Conservation (phyloP, 2,113 vertebrate species). For the Pantherophis guttatus region DNA sequence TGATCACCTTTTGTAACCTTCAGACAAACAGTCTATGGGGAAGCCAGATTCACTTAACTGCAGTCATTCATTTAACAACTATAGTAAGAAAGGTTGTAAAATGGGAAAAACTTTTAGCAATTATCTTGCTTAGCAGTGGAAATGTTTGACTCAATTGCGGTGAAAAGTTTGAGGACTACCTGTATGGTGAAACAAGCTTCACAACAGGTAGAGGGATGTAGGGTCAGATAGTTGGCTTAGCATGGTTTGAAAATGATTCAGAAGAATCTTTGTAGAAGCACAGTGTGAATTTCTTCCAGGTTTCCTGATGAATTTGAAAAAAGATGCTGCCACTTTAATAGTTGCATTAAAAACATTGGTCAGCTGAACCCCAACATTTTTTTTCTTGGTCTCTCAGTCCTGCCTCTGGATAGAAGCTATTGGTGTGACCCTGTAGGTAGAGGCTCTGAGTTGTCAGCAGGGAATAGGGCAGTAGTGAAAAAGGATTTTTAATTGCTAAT, state of each 20-base stretch:
- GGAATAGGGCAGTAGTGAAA: background rate
- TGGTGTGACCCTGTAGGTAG: background rate
- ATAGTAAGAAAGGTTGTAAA: background rate
- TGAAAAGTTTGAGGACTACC: background rate
- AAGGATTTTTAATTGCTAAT: background rate
- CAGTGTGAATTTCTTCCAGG: background rate
- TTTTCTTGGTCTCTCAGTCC: background rate
- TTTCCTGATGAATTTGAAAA: background rate
- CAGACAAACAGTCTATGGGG: background rate
- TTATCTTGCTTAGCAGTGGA: background rate
- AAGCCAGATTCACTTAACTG: background rate
- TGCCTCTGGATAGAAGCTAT: background rate
- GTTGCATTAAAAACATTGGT: background rate
- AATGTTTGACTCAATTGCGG: background rate
- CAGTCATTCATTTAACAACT: background rate
- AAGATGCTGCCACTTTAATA: background rate
- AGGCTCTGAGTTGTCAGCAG: background rate
- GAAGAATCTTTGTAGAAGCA: background rate
- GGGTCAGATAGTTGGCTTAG: background rate
- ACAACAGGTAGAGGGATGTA: background rate
- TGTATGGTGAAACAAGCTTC: background rate
- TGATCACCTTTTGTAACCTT: background rate
- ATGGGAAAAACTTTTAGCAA: background rate
- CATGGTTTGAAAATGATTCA: background rate
- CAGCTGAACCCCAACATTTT: background rate